Conservation (phyloP, 2,888 invertebrate genomes). For the Trachelus tabidus region DNA sequence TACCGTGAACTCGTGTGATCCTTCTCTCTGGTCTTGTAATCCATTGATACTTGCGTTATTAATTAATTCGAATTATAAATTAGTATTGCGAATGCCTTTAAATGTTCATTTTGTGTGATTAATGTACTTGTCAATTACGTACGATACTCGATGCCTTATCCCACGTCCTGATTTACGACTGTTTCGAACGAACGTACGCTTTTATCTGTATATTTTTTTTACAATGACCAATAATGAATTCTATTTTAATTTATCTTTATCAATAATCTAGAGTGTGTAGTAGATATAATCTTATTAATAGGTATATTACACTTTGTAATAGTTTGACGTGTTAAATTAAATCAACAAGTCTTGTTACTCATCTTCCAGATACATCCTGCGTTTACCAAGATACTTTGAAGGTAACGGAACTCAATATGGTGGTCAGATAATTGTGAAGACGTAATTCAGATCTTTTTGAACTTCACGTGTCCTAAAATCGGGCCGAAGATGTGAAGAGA, state of each 20-base stretch:
- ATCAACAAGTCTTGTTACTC: background rate
- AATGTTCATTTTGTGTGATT: background rate
- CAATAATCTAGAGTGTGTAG: background rate
- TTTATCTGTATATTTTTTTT: background rate
- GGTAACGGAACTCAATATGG: constrained; percentile 35
- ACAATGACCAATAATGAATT: background rate
- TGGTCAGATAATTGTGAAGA: constrained; percentile 48
- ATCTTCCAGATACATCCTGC: background rate
- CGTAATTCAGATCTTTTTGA: constrained; percentile 21
- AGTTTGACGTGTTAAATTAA: background rate
- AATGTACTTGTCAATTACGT: background rate
- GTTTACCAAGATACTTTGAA: background rate
- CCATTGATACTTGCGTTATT: background rate
- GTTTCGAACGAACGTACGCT: background rate
- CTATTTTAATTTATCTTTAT: background rate
- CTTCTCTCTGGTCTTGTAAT: background rate
- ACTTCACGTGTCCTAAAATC: background rate
- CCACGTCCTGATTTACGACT: background rate
- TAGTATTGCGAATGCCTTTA: background rate
- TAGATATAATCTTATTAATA: background rate
- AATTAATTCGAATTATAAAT: background rate
- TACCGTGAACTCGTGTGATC: background rate
- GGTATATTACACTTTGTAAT: background rate
- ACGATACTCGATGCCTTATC: background rate
- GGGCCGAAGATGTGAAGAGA: constrained; percentile 55